Evolutionary conservation across 2,113 vertebrate species (phyloP).

Genomic region (Apistogramma diplotaenia): DNA sequence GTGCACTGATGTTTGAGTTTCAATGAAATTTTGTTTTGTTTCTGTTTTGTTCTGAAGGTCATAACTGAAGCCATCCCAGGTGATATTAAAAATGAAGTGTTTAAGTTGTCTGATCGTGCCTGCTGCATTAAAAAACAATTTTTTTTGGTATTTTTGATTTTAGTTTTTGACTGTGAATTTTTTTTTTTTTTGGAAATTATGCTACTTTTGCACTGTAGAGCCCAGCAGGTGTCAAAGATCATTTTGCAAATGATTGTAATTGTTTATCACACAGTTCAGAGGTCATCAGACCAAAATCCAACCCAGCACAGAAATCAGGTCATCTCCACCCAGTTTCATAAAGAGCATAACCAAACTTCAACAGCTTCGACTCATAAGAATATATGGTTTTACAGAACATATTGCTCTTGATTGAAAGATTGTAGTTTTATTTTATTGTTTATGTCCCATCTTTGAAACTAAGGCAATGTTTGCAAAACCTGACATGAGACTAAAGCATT

Average conservation of each 20-base stretch:
- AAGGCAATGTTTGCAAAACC: neutral
- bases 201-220: neutral
- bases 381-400: neutral
- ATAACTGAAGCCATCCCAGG: neutral
- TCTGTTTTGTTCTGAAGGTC: neutral
- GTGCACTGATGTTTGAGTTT: conserved; percentile 1
- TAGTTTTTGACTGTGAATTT: neutral
- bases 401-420: neutral
- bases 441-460: neutral
- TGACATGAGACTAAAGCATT: neutral
- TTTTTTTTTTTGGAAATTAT: neutral
- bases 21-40: neutral
- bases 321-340: neutral
- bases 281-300: neutral
- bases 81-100: neutral
- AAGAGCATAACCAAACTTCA: neutral
- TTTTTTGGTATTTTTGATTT: neutral
- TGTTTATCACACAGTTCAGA: neutral
- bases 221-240: neutral
- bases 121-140: neutral
- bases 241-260: neutral
- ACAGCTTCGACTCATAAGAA: neutral
- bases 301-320: neutral
- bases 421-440: neutral
- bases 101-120: conserved; percentile 5